Base-by-base conservation (phyloP, 30 jellyfish, hydroid and myxozoan genomes). In the Turritopsis rubra region DNA sequence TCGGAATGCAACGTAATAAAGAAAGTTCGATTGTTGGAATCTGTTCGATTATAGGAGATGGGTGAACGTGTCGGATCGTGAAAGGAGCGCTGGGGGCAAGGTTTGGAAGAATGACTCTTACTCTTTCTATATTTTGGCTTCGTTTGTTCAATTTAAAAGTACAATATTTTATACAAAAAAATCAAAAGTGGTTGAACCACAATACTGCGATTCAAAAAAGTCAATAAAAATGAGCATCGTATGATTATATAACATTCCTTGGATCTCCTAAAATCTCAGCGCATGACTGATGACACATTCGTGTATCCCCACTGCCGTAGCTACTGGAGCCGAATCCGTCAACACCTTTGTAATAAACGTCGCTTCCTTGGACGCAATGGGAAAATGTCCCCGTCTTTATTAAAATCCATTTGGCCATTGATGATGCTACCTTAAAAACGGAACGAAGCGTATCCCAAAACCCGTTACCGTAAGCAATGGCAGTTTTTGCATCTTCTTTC, bases 251-350 rank as follows among this genome's bases (percentile, higher is more conserved):
- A 16, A 82, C 25, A 71, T 82, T 82, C 66, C 84, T 26, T 9
- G 88, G 88, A 7, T 66, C 84, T 0, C 88, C 88, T 25, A 66
- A 66, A n/a, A 71, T 29, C 22, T 71, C 28, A 7, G 88, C 71
- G 41, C 88, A 82, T 7, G 23, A 8, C 29, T 18, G 4, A 7
- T 20, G 52, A 65, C 88, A 82, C 66, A 54, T 24, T 3, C 5
- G 41, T 4, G 86, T 20, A 80, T 80, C 87, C 13, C 88, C 88
- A 17, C 72, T 65, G 7, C 73, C 88, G 66, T 8, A 82, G 29
- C 41, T 65, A 71, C 82, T 77, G 86, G 72, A 95, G 75, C 79
- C 84, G 89, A 85, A 75, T 53, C 75, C 85, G n/a, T 85, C 84
- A 1, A 78, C 89, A 16, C 86, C 83, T 3, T 17, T 54, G 83